Percentiles rank a stretch among this genome's conserved stretches.
Evolutionary conservation across 2,797 vertebrate genomes (phyloP).

Genomic region (Streptopelia turtur): DNA sequence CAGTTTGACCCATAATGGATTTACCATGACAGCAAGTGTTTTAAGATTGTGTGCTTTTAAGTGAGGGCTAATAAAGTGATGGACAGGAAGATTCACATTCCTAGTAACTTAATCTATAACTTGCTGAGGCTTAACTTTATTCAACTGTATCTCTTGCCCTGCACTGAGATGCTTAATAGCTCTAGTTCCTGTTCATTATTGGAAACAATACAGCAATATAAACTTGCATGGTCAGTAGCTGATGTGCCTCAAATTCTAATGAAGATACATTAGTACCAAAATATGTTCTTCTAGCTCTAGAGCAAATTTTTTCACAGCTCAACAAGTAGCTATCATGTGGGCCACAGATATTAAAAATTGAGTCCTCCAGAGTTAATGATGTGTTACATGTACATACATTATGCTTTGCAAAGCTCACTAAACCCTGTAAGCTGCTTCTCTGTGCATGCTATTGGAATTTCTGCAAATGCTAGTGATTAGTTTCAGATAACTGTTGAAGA

Average conservation of each 20-base stretch:
- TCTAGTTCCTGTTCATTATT: neutral
- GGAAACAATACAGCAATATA: neutral
- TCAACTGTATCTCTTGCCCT: neutral
- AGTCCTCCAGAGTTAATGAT: neutral
- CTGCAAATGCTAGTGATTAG: neutral
- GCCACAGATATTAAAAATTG: fast-evolving
- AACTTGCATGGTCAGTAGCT: neutral
- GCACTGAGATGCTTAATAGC: neutral
- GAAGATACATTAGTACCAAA: neutral
- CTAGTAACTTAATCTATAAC: neutral
- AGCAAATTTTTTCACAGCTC: neutral
- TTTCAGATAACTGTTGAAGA: neutral
- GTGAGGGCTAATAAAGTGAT: neutral
- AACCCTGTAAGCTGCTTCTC: neutral
- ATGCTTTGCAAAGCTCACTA: neutral
- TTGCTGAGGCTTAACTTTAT: neutral
- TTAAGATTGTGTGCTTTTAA: neutral
- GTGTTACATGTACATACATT: neutral
- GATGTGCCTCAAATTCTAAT: neutral
- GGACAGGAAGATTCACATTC: neutral
- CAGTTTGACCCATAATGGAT: neutral
- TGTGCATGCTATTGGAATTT: neutral
- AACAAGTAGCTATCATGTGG: neutral
- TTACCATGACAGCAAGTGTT: neutral
- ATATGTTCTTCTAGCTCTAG: neutral